Evolutionary conservation across 2,113 vertebrate species (phyloP).

Genomic region (Uria aalge): DNA sequence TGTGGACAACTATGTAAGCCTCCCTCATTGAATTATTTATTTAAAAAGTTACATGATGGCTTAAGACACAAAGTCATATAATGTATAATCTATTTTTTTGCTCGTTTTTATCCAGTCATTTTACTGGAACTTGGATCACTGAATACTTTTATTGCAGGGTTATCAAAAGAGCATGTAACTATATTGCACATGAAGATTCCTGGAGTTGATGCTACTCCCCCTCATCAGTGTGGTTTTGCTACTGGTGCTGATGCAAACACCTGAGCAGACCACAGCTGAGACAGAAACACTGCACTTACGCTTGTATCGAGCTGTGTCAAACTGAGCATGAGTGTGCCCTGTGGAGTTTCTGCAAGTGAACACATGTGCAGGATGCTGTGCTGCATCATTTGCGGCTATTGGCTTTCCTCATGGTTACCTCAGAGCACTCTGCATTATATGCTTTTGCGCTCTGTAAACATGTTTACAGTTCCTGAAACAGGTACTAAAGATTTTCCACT

Average conservation of each 20-base stretch:
- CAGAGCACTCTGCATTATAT: neutral
- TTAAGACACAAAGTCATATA: neutral
- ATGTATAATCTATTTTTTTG: neutral
- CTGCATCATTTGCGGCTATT: neutral
- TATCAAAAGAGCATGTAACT: neutral
- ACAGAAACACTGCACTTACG: neutral
- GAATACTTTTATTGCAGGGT: neutral
- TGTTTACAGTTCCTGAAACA: neutral
- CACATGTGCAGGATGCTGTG: fast-evolving
- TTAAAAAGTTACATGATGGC: neutral
- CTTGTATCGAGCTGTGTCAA: neutral
- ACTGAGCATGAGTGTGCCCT: fast-evolving
- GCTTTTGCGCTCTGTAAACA: neutral
- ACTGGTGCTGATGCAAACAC: neutral
- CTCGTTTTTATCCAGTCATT: neutral
- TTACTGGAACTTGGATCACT: neutral
- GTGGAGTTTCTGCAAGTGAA: neutral
- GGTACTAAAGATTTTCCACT: neutral
- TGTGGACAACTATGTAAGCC: neutral
- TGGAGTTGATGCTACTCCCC: neutral
- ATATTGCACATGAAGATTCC: neutral
- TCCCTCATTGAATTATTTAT: neutral
- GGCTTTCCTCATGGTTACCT: neutral
- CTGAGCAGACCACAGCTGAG: neutral
- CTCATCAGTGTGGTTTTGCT: neutral